Evolutionary conservation across 2,797 vertebrate genomes (phyloP).

Genomic region (Neosalanx taihuensis): DNA sequence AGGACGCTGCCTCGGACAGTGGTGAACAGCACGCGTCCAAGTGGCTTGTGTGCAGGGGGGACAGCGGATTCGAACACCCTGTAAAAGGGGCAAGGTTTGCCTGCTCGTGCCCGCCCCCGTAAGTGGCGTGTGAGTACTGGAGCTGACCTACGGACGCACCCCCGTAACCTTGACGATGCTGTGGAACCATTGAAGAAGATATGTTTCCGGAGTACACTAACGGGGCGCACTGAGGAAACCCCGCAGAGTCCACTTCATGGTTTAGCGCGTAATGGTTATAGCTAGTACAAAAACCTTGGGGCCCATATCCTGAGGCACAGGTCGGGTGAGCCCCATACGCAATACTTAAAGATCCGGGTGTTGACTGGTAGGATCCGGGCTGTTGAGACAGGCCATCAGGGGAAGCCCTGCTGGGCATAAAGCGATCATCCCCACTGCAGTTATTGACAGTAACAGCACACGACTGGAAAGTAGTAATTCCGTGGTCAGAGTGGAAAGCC

Average conservation of each 20-base stretch:
- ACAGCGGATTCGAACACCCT: conserved; percentile 82
- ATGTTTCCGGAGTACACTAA: conserved; percentile 91
- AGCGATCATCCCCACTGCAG: conserved; percentile 87
- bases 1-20: conserved; percentile 79
- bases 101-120: conserved; percentile 88
- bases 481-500: conserved; percentile 88
- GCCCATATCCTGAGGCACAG: conserved; percentile 81
- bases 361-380: conserved; percentile 83
- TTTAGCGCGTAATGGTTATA: conserved; percentile 88
- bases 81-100: conserved; percentile 74
- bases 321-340: conserved; percentile 82
- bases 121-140: conserved; percentile 83
- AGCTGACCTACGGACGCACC: conserved; percentile 79
- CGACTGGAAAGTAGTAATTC: conserved; percentile 94
- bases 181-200: conserved; percentile 82
- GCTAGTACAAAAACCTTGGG: conserved; percentile 85
- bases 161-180: conserved; percentile 87
- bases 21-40: conserved; percentile 87
- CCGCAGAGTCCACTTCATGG: conserved; percentile 86
- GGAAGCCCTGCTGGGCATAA: conserved; percentile 83
- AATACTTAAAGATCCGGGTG: conserved; percentile 77
- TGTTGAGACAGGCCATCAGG: conserved; percentile 81
- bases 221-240: conserved; percentile 85
- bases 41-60: conserved; percentile 84
- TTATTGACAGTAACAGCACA: conserved; percentile 88